Conservation (phyloP, 2,888 invertebrate genomes). For the Parnassius orleans region DNA sequence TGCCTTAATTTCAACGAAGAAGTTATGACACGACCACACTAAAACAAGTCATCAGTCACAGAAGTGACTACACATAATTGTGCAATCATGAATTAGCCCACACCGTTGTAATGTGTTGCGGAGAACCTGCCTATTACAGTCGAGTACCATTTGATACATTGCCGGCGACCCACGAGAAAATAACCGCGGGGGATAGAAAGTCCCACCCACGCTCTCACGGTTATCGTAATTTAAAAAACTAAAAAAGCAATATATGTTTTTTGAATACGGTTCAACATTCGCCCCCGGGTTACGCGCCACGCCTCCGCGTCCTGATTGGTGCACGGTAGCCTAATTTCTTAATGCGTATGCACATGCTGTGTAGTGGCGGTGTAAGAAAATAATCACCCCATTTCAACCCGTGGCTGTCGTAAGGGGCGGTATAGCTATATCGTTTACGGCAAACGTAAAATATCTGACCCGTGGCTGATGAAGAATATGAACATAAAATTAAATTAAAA, state of each 20-base stretch:
- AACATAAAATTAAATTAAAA: too few relatives aligned
- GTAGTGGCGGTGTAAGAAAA: neutral
- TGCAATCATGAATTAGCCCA: slow-evolving; percentile 23
- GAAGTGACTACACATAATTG: slow-evolving; percentile 25
- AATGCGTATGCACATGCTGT: slow-evolving; percentile 28
- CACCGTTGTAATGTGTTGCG: slow-evolving; percentile 16
- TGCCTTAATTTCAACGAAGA: too few relatives aligned
- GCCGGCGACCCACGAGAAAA: slow-evolving; percentile 59
- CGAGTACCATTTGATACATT: slow-evolving; percentile 23
- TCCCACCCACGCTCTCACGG: slow-evolving; percentile 67
- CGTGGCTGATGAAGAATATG: too few relatives aligned
- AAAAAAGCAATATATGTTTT: slow-evolving; percentile 52
- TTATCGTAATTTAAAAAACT: slow-evolving; percentile 47
- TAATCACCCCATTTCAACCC: too few relatives aligned
- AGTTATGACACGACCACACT: slow-evolving; percentile 16
- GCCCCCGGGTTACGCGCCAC: slow-evolving; percentile 73
- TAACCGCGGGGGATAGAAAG: slow-evolving; percentile 72
- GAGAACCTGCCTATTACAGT: slow-evolving; percentile 23
- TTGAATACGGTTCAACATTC: slow-evolving; percentile 54
- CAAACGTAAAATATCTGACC: too few relatives aligned
- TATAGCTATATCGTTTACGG: too few relatives aligned
- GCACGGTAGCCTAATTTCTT: slow-evolving; percentile 63
- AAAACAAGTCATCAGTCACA: slow-evolving; percentile 22
- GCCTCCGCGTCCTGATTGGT: slow-evolving; percentile 68
- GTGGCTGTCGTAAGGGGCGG: too few relatives aligned